Evolutionary conservation across 2,113 vertebrate genomes (phyloP).

Genomic region (Hypanus sabinus): DNA sequence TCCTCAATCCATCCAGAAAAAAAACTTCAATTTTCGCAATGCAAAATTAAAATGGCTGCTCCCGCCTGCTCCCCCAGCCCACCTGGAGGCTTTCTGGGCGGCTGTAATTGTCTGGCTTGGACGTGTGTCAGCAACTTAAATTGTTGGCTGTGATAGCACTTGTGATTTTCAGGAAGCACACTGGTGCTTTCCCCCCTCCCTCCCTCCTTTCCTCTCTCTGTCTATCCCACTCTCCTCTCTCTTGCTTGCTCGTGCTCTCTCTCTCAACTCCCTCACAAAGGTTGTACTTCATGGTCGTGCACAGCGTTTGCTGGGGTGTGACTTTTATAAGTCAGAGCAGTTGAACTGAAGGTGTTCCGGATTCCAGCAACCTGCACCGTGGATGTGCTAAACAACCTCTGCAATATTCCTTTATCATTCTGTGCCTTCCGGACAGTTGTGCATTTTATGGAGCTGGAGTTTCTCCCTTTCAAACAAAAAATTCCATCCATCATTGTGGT

Average conservation of each 20-base stretch:
- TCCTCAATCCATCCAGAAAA: not conserved
- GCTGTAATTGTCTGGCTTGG: no score
- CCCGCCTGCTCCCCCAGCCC: not conserved
- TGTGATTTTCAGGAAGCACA: no score
- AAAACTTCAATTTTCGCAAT: not conserved
- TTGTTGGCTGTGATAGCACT: no score
- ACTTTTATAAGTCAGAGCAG: not conserved
- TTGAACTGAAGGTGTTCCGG: not conserved
- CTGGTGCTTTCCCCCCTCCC: no score
- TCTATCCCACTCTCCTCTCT: no score
- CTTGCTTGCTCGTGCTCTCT: no score
- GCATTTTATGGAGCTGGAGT: not conserved
- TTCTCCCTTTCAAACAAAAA: not conserved
- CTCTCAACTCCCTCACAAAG: not conserved
- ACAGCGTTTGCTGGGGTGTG: not conserved
- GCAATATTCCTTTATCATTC: not conserved
- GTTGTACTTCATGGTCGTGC: no score
- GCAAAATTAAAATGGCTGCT: not conserved
- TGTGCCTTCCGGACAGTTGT: no score
- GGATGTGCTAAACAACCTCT: no score
- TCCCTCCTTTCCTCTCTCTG: no score
- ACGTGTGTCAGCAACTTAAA: no score
- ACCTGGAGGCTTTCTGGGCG: not conserved
- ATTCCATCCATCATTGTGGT: not conserved
- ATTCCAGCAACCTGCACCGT: not conserved